A percentile compares a stretch with the other conserved stretches of the same genome.
These are phyloP conservation scores for Andrena trimmerana DNA, from an alignment of 2,888 invertebrate species.

Conservation along the genomic window DNA sequence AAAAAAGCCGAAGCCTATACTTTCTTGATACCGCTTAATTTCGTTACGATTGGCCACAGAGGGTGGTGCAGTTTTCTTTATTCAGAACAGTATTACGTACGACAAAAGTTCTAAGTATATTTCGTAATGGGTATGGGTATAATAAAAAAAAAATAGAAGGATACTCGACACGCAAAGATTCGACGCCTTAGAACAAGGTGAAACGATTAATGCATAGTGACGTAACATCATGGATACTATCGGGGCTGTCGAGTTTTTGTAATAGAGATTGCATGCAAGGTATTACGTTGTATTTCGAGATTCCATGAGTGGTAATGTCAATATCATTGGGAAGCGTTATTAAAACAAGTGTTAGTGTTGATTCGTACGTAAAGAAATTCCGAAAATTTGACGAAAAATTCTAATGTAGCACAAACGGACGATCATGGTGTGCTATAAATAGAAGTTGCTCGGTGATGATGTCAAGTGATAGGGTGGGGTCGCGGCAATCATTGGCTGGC, in stretches of 20 bases:
- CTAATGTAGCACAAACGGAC: constrained; percentile 50
- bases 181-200: constrained; percentile 32
- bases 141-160: constrained; percentile 28
- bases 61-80: constrained; percentile 26
- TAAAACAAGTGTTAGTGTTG: constrained; percentile 63
- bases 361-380: constrained; percentile 21
- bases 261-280: constrained; percentile 37
- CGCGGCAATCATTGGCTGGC: constrained; percentile 62
- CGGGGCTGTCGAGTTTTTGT: constrained; percentile 19
- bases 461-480: constrained; percentile 61
- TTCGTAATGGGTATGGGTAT: constrained; percentile 22
- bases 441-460: constrained; percentile 71
- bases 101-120: constrained; percentile 10
- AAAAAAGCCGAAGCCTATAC: constrained; percentile 75
- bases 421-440: constrained; percentile 74
- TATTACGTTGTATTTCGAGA: constrained; percentile 25
- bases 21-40: constrained; percentile 67
- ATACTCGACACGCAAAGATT: constrained; percentile 28
- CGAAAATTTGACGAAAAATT: constrained; percentile 41
- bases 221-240: constrained; percentile 41
- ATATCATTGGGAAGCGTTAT: constrained; percentile 31
- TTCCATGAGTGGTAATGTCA: constrained; percentile 44
- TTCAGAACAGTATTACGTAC: constrained; percentile 21
- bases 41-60: constrained; percentile 23
- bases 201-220: constrained; percentile 48